Evolutionary conservation across 2,113 vertebrate genomes (phyloP), one percentile per base, ranked within the genome.

Genomic region (Ptilorrhoa leucosticta): DNA sequence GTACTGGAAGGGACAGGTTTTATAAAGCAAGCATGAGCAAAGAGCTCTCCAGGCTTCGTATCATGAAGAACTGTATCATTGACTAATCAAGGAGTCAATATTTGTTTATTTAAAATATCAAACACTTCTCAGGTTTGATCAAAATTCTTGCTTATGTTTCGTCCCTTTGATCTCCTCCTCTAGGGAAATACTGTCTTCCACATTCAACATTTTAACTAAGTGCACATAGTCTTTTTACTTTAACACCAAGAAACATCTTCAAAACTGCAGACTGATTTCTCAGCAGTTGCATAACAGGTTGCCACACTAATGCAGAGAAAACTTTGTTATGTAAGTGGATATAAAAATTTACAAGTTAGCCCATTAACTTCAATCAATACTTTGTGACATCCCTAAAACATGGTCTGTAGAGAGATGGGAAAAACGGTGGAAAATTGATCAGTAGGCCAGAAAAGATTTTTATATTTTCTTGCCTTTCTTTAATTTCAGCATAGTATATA

Each of bases 71-170:
- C 27, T 0, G 0, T 17, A 53, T 42, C 18, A 22, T 69, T 85
- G 48, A 51, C 35, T 79, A 91, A 83, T 63, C 51, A 45, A 66
- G 35, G 82, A 85, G 44, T 95, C 83, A 91, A 28, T 76, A 71
- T 93, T 81, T 93, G 42, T 90, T 93, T 88, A 44, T 89, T 91
- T 84, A 69, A 88, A 85, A 80, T 86, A 85, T 72, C 66, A 93
- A 89, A 66, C 13, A 15, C 31, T 85, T 93, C 39, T 83, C 56
- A 54, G 28, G 23, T 87, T 84, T 79, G 53, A 86, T 94, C 57
- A 86, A 75, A 89, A 90, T 84, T 88, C 18, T 85, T 88, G 45
- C 72, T 83, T 78, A 39, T 8, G 50, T 83, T 83, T 54, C 54
- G 64, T 48, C 31, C 28, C 48, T 95, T 88, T 90, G 72, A 81